phyloP scores from a whole-genome alignment of 2,113 vertebrate species.

The Hyla sarda region DNA sequence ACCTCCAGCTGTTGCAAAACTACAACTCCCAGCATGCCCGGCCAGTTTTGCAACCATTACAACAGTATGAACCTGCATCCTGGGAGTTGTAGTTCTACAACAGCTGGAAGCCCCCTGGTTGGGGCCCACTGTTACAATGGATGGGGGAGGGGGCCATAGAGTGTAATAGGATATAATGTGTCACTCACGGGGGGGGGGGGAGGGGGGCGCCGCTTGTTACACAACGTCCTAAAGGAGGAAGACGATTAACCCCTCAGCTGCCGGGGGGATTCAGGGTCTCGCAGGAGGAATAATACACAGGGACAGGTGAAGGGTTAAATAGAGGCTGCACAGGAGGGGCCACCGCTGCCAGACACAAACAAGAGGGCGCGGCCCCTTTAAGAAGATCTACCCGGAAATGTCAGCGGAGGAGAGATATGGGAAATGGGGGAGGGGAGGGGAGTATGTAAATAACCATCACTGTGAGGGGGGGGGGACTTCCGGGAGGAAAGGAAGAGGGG shows the following conservation, averaged over 20 bases:
- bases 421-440: neutral
- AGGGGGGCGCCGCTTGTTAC: neutral
- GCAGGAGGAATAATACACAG: neutral
- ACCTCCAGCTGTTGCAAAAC: too few relatives aligned
- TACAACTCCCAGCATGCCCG: too few relatives aligned
- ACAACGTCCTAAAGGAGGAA: neutral
- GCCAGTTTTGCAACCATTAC: too few relatives aligned
- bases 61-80: too few relatives aligned
- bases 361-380: neutral
- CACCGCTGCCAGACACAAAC: too few relatives aligned
- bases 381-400: constrained; percentile 48
- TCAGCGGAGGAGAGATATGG: neutral
- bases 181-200: too few relatives aligned
- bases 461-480: neutral
- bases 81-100: too few relatives aligned
- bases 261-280: too few relatives aligned
- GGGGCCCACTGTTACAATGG: too few relatives aligned
- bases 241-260: neutral
- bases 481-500: neutral
- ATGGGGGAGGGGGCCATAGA: too few relatives aligned
- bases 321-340: neutral
- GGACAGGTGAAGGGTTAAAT: neutral
- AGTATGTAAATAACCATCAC: neutral
- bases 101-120: too few relatives aligned
- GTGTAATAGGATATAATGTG: too few relatives aligned